phyloP scores from a whole-genome alignment of 1,140 invertebrate species.

The Diabrotica undecimpunctata region DNA sequence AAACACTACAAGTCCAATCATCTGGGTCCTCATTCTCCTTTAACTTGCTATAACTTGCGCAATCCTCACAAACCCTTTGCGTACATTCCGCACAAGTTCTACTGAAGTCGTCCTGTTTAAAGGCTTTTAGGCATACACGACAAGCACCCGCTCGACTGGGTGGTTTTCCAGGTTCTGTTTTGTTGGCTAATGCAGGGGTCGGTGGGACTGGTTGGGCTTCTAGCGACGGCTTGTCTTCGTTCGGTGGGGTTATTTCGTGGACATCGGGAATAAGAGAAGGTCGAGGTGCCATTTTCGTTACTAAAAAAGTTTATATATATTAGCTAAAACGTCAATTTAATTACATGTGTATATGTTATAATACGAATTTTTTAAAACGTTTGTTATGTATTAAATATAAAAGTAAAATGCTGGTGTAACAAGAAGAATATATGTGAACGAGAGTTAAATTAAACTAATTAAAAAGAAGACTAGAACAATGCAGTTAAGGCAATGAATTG shows the following conservation, averaged over 20 bases:
- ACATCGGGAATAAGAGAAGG: conserved; percentile 54
- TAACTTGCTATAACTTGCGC: conserved; percentile 81
- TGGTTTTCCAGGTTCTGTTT: conserved; percentile 65
- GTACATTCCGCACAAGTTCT: conserved; percentile 82
- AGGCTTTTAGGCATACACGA: conserved; percentile 80
- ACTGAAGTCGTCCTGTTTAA: conserved; percentile 79
- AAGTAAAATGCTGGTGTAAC: too few relatives aligned
- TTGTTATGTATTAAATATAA: too few relatives aligned
- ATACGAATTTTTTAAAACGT: too few relatives aligned
- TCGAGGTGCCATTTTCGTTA: conserved; percentile 64
- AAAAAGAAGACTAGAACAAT: too few relatives aligned
- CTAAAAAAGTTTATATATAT: conserved; percentile 43
- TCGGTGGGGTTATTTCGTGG: conserved; percentile 42
- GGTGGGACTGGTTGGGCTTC: conserved; percentile 45
- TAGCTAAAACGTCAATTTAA: too few relatives aligned
- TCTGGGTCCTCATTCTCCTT: conserved; percentile 69
- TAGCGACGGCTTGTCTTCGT: conserved; percentile 28
- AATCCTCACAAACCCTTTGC: conserved; percentile 87
- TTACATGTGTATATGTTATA: too few relatives aligned
- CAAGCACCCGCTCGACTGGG: conserved; percentile 71
- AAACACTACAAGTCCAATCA: conserved; percentile 46
- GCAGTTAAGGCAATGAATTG: too few relatives aligned
- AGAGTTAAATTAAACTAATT: too few relatives aligned
- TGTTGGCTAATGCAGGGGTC: conserved; percentile 46
- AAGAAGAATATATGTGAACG: too few relatives aligned